These are phyloP conservation scores for Abrostola tripartita DNA, from an alignment of 2,888 invertebrate genomes.

Conservation along the genomic window DNA sequence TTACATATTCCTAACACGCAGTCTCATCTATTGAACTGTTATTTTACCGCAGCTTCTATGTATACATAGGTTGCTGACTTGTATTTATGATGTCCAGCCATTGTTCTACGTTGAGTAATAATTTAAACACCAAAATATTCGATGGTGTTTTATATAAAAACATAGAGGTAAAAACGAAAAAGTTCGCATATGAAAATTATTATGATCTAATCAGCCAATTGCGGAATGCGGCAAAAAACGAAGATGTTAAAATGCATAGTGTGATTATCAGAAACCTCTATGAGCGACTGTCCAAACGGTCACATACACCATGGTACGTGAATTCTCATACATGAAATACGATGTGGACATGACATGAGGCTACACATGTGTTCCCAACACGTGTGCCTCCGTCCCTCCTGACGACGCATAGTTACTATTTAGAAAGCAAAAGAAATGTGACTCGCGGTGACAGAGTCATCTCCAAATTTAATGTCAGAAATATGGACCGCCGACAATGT, in stretches of 20 bases:
- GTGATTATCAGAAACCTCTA: constrained; percentile 19
- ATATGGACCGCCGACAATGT: constrained; percentile 10
- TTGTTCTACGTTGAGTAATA: too few species aligned
- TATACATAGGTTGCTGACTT: too few species aligned
- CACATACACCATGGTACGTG: constrained; percentile 60
- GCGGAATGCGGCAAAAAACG: not conserved
- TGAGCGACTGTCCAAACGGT: constrained; percentile 55
- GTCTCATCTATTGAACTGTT: too few species aligned
- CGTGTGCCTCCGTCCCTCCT: constrained; percentile 52
- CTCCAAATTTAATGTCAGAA: constrained; percentile 23
- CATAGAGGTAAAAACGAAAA: not conserved
- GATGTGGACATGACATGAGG: constrained; percentile 56
- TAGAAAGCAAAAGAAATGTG: constrained; percentile 59
- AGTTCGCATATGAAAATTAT: not conserved
- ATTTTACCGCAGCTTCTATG: too few species aligned
- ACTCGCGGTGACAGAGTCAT: constrained; percentile 48
- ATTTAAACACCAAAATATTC: too few species aligned
- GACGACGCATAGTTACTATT: constrained; percentile 45
- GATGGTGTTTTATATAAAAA: too few species aligned
- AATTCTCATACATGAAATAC: constrained; percentile 65
- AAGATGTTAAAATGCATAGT: too few species aligned
- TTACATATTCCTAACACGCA: not conserved
- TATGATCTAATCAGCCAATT: not conserved
- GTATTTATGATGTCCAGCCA: too few species aligned
- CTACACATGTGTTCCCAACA: constrained; percentile 59